These are phyloP conservation scores for Allobates femoralis DNA, from an alignment of 2,797 vertebrate genomes.

Conservation along the genomic window DNA sequence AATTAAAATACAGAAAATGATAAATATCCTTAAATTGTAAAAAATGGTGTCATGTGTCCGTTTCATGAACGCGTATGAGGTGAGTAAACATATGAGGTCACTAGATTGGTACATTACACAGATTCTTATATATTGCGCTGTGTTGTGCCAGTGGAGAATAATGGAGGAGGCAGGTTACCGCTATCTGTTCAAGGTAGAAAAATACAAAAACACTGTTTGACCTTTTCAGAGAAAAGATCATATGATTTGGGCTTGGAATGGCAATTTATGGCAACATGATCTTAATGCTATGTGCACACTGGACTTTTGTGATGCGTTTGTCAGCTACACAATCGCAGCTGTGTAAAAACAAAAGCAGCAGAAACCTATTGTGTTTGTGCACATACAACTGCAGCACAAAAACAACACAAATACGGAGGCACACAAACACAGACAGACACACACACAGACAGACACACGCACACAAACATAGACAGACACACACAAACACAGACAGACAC, in stretches of 20 bases:
- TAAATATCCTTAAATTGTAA: background rate
- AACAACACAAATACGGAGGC: too few relatives aligned
- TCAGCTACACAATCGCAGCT: too few relatives aligned
- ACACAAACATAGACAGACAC: too few relatives aligned
- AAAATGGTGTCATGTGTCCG: background rate
- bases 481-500: too few relatives aligned
- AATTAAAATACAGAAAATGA: constrained; percentile 5
- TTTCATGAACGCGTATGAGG: background rate
- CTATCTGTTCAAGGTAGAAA: background rate
- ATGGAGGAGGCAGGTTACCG: background rate
- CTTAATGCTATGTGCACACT: too few relatives aligned
- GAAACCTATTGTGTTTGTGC: too few relatives aligned
- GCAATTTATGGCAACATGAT: background rate
- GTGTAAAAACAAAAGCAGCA: too few relatives aligned
- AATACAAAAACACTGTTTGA: background rate
- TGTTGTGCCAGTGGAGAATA: background rate
- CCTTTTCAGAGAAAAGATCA: background rate
- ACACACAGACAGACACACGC: too few relatives aligned
- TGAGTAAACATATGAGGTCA: constrained; percentile 6
- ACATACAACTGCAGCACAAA: too few relatives aligned
- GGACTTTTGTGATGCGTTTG: too few relatives aligned
- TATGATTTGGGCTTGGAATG: background rate
- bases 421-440: too few relatives aligned
- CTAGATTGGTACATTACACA: background rate
- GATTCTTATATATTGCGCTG: constrained; percentile 1